phyloP scores from a whole-genome alignment of 2,113 vertebrate genomes.

The Cygnus atratus region DNA sequence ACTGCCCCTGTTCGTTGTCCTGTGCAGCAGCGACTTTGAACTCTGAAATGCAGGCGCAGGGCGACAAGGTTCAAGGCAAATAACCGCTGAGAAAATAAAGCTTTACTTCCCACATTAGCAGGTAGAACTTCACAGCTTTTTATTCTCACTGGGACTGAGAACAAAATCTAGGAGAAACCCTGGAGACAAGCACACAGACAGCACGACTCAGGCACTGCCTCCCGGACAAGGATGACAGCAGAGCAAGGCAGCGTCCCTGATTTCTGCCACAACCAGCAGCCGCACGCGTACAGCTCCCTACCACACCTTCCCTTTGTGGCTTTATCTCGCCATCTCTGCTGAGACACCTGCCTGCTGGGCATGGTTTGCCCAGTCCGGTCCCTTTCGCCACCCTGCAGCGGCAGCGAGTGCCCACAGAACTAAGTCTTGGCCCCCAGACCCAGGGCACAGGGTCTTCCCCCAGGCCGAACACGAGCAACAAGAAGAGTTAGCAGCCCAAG shows the following conservation, averaged over 20 bases:
- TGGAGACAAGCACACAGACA: background rate
- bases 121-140: background rate
- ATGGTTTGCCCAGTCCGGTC: rapidly evolving
- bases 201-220: rapidly evolving
- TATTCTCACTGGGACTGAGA: background rate
- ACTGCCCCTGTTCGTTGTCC: background rate
- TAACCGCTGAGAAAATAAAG: background rate
- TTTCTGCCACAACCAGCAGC: background rate
- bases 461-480: rapidly evolving
- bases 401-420: background rate
- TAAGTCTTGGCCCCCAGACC: rapidly evolving
- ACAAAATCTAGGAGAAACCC: background rate
- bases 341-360: background rate
- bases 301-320: rapidly evolving
- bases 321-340: rapidly evolving
- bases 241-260: rapidly evolving
- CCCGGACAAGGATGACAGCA: background rate
- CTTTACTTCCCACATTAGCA: rapidly evolving
- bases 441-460: background rate
- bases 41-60: background rate
- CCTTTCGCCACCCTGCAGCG: too few relatives aligned
- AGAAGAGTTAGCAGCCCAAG: background rate
- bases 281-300: rapidly evolving
- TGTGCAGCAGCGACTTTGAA: background rate
- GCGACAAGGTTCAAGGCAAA: background rate